Conservation (phyloP, 2,113 vertebrate genomes). For the Empidonax traillii region DNA sequence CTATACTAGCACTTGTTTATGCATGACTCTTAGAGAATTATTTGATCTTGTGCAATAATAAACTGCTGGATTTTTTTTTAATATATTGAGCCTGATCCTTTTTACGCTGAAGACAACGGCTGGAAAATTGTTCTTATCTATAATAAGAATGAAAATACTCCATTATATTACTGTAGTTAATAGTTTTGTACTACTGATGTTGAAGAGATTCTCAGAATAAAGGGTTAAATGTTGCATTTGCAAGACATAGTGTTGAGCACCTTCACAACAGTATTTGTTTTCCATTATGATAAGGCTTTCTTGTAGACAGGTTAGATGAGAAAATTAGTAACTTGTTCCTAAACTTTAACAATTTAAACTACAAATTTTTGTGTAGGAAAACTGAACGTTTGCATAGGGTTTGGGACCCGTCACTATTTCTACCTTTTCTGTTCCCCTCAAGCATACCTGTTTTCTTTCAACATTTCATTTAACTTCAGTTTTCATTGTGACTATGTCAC, state of each 20-base stretch:
- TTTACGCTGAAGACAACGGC: not conserved
- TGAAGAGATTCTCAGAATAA: not conserved
- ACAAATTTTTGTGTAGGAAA: not conserved
- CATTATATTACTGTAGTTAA: not conserved
- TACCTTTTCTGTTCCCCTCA: not conserved
- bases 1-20: not conserved
- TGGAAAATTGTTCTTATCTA: not conserved
- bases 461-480: not conserved
- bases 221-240: not conserved
- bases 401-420: constrained; percentile 60
- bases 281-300: not conserved
- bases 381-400: not conserved
- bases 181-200: not conserved
- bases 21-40: not conserved
- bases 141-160: not conserved
- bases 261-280: not conserved
- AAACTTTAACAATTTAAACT: not conserved
- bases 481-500: not conserved
- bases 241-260: not conserved
- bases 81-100: not conserved
- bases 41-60: not conserved
- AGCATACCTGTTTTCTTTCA: not conserved
- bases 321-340: not conserved
- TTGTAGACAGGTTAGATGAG: not conserved
- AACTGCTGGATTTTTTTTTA: not conserved